Conservation (phyloP, 2,113 vertebrate species). For the Psammodynastes pulverulentus region DNA sequence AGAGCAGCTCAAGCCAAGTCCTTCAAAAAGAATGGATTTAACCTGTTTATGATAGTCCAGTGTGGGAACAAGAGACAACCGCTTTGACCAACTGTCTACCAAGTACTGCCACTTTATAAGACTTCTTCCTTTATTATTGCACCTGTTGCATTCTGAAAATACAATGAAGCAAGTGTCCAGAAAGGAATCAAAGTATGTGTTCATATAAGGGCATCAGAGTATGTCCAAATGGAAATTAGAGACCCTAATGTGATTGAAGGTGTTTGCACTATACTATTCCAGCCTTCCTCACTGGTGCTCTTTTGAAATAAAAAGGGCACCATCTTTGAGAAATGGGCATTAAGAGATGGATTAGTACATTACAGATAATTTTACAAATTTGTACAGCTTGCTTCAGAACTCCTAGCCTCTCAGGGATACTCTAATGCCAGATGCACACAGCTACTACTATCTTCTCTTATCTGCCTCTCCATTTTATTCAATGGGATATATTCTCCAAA, state of each 20-base stretch:
- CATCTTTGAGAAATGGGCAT: not conserved
- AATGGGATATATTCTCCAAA: not conserved
- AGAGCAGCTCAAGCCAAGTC: not conserved
- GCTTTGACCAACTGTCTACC: too few species aligned
- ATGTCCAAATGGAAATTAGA: rapidly evolving
- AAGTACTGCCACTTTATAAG: not conserved
- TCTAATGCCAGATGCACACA: not conserved
- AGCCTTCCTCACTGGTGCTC: not conserved
- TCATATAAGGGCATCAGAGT: not conserved
- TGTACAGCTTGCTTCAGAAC: not conserved
- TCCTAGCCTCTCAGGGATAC: not conserved
- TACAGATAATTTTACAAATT: not conserved
- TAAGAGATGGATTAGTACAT: not conserved
- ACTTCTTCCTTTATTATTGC: not conserved
- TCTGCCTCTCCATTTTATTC: not conserved
- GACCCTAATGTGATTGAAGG: not conserved
- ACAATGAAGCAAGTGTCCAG: not conserved
- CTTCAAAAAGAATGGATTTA: not conserved
- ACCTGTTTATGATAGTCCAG: not conserved
- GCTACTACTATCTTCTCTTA: not conserved
- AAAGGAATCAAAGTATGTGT: not conserved
- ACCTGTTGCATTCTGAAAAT: not conserved
- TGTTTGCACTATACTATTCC: not conserved
- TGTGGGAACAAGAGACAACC: not conserved
- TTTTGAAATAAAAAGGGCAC: not conserved